These are phyloP conservation scores for Drosophila leontia DNA, from an alignment of 1,140 invertebrate genomes.

Conservation along the genomic window DNA sequence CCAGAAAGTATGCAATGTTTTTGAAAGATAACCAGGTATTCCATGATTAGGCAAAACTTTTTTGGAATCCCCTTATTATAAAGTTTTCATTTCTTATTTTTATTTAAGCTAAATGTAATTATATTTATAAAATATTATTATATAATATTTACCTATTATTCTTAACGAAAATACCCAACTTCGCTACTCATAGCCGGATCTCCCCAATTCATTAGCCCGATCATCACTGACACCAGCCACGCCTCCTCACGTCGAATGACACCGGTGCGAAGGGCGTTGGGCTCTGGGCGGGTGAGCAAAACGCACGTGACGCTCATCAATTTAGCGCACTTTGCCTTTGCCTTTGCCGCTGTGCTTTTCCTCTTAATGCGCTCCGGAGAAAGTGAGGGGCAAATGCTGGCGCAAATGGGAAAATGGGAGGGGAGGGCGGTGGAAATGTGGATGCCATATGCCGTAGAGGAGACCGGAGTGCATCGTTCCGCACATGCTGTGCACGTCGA, in stretches of 20 bases:
- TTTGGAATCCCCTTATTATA: neutral
- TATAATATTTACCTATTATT: neutral
- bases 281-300: constrained; percentile 63
- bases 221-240: constrained; percentile 46
- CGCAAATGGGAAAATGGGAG: constrained; percentile 19
- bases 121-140: neutral
- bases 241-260: constrained; percentile 50
- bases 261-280: constrained; percentile 27
- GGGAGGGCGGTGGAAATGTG: neutral
- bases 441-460: constrained; percentile 18
- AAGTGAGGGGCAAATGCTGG: constrained; percentile 21
- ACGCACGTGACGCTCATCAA: constrained; percentile 84
- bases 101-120: neutral
- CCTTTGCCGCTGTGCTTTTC: constrained; percentile 35
- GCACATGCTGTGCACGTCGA: constrained; percentile 64
- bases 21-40: too few relatives aligned
- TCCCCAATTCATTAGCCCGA: constrained; percentile 13
- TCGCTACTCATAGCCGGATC: neutral
- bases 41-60: neutral
- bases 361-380: constrained; percentile 71
- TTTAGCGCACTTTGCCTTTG: constrained; percentile 78
- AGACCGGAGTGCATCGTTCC: constrained; percentile 65
- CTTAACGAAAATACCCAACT: neutral
- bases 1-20: neutral
- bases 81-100: too few relatives aligned